Base-by-base conservation (phyloP, 2,797 vertebrate species). In the Crocodylus rhombifer region DNA sequence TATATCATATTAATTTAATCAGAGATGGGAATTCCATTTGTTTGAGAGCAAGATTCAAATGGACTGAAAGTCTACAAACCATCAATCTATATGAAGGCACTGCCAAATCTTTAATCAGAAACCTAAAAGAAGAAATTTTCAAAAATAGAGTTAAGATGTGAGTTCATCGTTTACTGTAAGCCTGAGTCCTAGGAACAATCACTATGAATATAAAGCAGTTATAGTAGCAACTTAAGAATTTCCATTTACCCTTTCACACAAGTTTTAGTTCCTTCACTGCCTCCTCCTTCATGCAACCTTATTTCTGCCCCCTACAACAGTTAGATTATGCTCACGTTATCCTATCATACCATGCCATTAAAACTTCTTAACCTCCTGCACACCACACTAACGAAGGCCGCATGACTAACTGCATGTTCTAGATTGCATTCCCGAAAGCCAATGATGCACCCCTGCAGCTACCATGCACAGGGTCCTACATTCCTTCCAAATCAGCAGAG, bases 1-100 rank as follows among this genome's bases (percentile, higher is more conserved):
- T 89, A 85, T 88, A 95, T 86, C 85, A 51, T 67, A 91, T 90
- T 89, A 80, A 95, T 93, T 96, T 83, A 21, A 1, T 86, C 62
- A 7, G 51, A 91, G 61, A 90, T 20, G 74, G 67, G 60, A 95
- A 91, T 58, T 84, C 63, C 63, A 62, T 88, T 95, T 93, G 61
- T 88, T 92, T 92, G 1, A 0, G 82, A 93, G 55, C 71, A 85
- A 1, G 1, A 84, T 23, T 89, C 82, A 90, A 90, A 78, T 3
- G 77, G 78, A 89, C 64, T 30, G 14, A 15, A 71, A 79, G 17
- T 1, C 18, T 61, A 61, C 1, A 1, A 83, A 71, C n/a, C 57
- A 87, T 23, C 78, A 82, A 77, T 93, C 79, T 51, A 78, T 25
- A 79, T 11, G 65, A 71, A 71, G 4, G 30, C 0, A 0, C 23